phyloP scores from a whole-genome alignment of 2,113 vertebrate genomes.

The Elachura formosa region DNA sequence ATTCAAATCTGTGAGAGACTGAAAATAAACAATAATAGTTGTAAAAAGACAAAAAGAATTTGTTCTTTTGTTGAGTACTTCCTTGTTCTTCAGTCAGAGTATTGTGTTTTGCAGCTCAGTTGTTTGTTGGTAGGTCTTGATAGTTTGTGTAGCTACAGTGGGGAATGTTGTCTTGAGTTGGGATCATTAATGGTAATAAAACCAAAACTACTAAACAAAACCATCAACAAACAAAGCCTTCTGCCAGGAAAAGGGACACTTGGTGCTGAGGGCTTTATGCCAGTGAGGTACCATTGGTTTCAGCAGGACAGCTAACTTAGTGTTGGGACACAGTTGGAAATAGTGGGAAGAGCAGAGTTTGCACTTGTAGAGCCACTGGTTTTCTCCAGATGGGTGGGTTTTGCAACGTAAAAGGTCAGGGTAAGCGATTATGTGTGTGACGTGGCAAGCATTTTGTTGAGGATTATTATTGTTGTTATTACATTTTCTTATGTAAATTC shows the following conservation, averaged over 20 bases:
- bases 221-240: neutral
- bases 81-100: neutral
- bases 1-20: neutral
- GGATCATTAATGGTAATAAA: neutral
- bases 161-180: neutral
- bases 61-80: neutral
- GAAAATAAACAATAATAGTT: neutral
- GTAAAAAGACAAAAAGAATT: neutral
- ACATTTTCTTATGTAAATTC: neutral
- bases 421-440: neutral
- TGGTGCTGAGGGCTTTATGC: neutral
- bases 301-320: neutral
- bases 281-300: neutral
- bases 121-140: neutral
- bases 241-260: neutral
- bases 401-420: neutral
- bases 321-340: neutral
- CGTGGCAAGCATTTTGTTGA: neutral
- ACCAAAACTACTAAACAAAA: neutral
- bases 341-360: neutral
- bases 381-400: neutral
- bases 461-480: neutral
- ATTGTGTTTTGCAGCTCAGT: neutral
- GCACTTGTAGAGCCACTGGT: neutral
- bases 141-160: neutral